Evolutionary conservation across 1,140 invertebrate species (phyloP).

Genomic region (Nasonia vitripennis): DNA sequence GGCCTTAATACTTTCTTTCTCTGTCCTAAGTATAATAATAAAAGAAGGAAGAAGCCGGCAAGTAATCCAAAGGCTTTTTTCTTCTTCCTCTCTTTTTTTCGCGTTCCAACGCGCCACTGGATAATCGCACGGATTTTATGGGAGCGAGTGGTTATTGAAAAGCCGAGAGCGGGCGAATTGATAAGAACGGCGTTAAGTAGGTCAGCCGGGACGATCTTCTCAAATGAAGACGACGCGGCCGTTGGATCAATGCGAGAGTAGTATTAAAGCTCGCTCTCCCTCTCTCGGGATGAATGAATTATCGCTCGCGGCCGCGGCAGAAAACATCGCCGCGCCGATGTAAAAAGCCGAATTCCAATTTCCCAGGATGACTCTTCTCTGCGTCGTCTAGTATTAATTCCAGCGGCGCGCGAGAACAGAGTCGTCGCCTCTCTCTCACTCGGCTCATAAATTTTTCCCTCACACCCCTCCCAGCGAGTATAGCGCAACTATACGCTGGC

Average conservation of each 20-base stretch:
- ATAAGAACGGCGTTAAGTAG: not conserved
- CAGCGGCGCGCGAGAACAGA: not conserved
- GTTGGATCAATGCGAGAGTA: not conserved
- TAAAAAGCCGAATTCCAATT: not conserved
- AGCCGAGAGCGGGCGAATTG: not conserved
- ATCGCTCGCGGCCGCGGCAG: not conserved
- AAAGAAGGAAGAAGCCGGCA: not conserved
- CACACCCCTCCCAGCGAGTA: not conserved
- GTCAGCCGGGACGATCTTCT: not conserved
- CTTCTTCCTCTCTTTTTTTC: not conserved
- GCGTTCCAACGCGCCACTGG: not conserved
- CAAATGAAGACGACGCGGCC: not conserved
- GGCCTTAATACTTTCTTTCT: not conserved
- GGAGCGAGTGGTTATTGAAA: not conserved
- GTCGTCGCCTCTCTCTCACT: not conserved
- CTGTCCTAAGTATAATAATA: conserved; percentile 1
- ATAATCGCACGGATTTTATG: not conserved
- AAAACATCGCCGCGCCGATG: not conserved
- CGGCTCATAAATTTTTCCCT: conserved; percentile 14
- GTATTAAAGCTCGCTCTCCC: not conserved
- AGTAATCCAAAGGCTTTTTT: not conserved
- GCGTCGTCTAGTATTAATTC: not conserved
- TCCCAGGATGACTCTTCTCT: not conserved
- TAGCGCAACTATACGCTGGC: not conserved
- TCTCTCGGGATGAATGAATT: not conserved